Evolutionary conservation across 1,140 invertebrate species (phyloP), one percentile per base, ranked within the genome.

Genomic region (silkworm (Bombyx mori)): DNA sequence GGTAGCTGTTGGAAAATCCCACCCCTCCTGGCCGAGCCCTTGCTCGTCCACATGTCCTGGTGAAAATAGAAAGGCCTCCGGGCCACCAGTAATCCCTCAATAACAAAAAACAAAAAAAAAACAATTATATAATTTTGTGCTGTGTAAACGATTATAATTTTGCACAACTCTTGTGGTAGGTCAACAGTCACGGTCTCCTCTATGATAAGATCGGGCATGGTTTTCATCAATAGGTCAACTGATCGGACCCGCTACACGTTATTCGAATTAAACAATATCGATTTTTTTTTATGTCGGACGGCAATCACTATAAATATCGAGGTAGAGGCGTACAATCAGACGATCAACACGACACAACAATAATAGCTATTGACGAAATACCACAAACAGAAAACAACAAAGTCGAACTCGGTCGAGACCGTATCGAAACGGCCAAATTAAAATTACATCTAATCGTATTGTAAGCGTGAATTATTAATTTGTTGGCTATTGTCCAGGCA

Each of bases 381-480:
- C 64, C 61, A 70, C 65, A 73, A 70, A 70, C 55, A 66, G 57
- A 74, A 66, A 73, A 66, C 66, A 54, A 66, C 60, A 67, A 60
- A 58, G 55, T 66, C 62, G 62, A 49, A 63, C 55, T 61, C 62
- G 56, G 60, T 58, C 60, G 68, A 77, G 64, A 77, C 62, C 72
- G 75, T 80, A 75, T 80, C 76, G 71, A 75, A 78, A 62, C 77
- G 69, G 70, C 65, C 57, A 77, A 85, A 82, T 82, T 82, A 85
- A 85, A 85, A 80, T 73, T 75, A 80, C 75, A 67, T 73, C 61
- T 77, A 75, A 75, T 69, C 65, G 63, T 62, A 78, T 75, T 70
- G 72, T 76, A 77, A 68, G 77, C 77, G 78, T 80, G 79, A 77
- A 82, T 77, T 81, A 83, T 83, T 85, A 85, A 85, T 85, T 85